Evolutionary conservation across 2,888 invertebrate species (phyloP).

Genomic region (Drosophila fungiperda): DNA sequence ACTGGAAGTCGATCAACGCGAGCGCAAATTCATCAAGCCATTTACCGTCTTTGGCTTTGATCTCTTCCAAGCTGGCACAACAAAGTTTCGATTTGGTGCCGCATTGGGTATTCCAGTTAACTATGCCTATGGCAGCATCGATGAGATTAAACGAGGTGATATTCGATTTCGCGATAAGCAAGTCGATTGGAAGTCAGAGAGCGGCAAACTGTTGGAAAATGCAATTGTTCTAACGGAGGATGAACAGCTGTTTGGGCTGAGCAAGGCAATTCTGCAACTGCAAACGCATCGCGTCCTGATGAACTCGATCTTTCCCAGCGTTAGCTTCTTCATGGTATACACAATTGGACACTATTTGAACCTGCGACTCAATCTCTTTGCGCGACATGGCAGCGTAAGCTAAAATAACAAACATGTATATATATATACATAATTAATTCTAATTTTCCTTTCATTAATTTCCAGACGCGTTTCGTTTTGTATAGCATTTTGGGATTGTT

Average conservation of each 20-base stretch:
- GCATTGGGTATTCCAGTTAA: constrained; percentile 91
- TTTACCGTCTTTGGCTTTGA: constrained; percentile 92
- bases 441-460: too few species aligned
- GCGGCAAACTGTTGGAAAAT: constrained; percentile 88
- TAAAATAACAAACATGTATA: neutral
- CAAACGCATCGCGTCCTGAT: constrained; percentile 87
- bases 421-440: neutral
- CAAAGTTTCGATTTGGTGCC: constrained; percentile 87
- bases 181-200: constrained; percentile 88
- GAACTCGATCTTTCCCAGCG: constrained; percentile 86
- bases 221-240: constrained; percentile 91
- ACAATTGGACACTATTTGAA: constrained; percentile 86
- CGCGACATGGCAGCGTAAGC: constrained; percentile 85
- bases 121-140: constrained; percentile 87
- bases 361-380: constrained; percentile 86
- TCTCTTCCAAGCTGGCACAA: constrained; percentile 88
- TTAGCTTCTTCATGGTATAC: constrained; percentile 86
- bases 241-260: constrained; percentile 92
- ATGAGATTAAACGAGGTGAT: constrained; percentile 87
- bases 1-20: constrained; percentile 86
- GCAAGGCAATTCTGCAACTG: constrained; percentile 89
- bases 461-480: constrained; percentile 83
- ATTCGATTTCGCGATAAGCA: constrained; percentile 88
- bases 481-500: constrained; percentile 88
- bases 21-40: constrained; percentile 87